Evolutionary conservation across 1,140 invertebrate genomes (phyloP), one percentile per base, ranked within the genome.

Genomic region (Plutomurus gul): DNA sequence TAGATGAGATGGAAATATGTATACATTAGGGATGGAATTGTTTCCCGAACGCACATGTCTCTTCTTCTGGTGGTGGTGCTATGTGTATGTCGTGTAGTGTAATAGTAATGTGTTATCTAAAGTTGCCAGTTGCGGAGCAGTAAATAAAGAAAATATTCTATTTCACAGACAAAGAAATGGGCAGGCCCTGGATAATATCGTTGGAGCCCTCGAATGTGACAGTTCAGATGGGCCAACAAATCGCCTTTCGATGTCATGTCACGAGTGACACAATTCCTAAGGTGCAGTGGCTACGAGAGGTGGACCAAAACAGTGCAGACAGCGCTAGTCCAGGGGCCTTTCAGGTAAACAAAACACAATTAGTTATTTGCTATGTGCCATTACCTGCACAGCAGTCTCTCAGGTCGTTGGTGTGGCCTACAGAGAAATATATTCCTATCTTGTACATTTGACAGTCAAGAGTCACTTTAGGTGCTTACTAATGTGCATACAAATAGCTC

Each of bases 171-270:
- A 30, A 27, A 18, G 78, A 72, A 33, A 81, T 78, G 47, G 47
- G 37, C 37, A 71, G 43, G 25, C 77, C 81, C 36, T 18, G 20
- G 8, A 78, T 81, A 36, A 43, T 77, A 20, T 74, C 75, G n/a
- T 56, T 82, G 65, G 81, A 82, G 49, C 77, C 81, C 16, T 74
- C 75, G 40, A 82, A 82, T 43, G 22, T 79, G 74, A 79, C 81
- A 51, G 78, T 77, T 27, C 40, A 27, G 8, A 46, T 47, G 49
- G 81, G 81, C 22, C n/a, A 40, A 40, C 18, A 33, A 49, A 80
- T 82, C 56, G n/a, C 70, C 37, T 80, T 80, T 46, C 75, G 78
- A 39, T 82, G 81, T 80, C 75, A 77, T 36, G 75, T 82, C 37
- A 56, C 20, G 3, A 82, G 81, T 72, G 76, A 82, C 43, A 80